Conservation (phyloP, 2,888 invertebrate genomes). For the Troilus luridus region DNA sequence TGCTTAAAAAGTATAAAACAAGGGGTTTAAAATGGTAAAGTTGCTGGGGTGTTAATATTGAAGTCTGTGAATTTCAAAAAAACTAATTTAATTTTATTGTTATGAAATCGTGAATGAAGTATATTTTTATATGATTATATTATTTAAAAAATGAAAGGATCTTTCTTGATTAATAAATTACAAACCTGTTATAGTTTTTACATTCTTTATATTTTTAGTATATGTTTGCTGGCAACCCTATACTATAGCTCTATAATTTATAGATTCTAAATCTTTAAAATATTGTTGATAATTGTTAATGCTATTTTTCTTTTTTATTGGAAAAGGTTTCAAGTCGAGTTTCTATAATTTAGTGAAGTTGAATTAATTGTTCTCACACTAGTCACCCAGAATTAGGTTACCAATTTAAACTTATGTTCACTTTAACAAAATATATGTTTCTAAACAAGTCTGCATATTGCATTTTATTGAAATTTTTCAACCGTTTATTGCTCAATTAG, state of each 20-base stretch:
- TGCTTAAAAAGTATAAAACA: not conserved
- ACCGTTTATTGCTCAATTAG: constrained; percentile 11
- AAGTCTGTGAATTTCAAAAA: not conserved
- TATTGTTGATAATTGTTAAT: not conserved
- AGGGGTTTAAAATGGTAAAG: not conserved
- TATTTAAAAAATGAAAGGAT: not conserved
- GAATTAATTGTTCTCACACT: not conserved
- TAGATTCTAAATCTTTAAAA: not conserved
- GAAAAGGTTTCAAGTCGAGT: not conserved
- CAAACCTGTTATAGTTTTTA: not conserved
- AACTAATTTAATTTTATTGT: no score
- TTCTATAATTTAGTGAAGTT: not conserved
- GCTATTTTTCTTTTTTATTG: not conserved
- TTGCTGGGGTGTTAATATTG: not conserved
- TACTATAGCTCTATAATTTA: not conserved
- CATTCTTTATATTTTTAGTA: not conserved
- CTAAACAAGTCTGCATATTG: not conserved
- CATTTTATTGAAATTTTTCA: constrained; percentile 4
- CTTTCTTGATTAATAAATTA: not conserved
- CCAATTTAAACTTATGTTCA: not conserved
- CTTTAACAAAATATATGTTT: not conserved
- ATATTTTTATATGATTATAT: not conserved
- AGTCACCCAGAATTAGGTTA: not conserved
- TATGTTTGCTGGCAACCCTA: not conserved
- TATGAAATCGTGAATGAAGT: not conserved